These are phyloP conservation scores for Azemiops feae DNA, from an alignment of 2,113 vertebrate species.

Conservation along the genomic window DNA sequence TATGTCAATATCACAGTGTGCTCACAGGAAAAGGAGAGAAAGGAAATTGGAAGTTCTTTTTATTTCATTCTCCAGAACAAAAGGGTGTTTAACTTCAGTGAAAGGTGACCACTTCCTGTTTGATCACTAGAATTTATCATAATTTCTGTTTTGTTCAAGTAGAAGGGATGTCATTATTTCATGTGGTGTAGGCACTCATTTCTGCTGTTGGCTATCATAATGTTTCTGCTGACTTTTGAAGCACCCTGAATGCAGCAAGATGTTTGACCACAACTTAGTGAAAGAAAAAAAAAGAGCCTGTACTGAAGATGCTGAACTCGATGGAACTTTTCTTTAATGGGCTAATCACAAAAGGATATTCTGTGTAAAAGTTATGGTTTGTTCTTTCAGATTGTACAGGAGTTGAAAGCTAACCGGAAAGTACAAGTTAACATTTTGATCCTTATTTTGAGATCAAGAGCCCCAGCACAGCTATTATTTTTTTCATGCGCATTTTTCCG, in stretches of 20 bases:
- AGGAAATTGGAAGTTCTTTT: neutral
- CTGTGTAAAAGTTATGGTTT: neutral
- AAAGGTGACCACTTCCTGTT: neutral
- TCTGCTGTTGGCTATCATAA: neutral
- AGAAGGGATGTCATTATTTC: neutral
- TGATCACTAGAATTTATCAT: neutral
- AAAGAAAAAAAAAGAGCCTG: neutral
- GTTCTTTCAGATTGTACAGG: neutral
- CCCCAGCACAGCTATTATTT: neutral
- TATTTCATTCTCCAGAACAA: neutral
- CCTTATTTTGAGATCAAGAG: neutral
- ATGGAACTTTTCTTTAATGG: neutral
- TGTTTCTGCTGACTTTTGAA: neutral
- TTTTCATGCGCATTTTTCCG: neutral
- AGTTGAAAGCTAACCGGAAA: neutral
- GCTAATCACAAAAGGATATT: neutral
- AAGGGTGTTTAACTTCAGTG: neutral
- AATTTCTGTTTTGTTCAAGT: neutral
- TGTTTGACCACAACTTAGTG: neutral
- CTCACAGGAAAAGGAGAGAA: neutral
- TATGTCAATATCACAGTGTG: neutral
- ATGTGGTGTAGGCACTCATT: neutral
- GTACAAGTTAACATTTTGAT: neutral
- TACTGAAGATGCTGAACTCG: no score
- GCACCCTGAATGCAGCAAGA: neutral